These are phyloP conservation scores for Hemibagrus guttatus DNA, from an alignment of 2,797 vertebrate genomes.

Conservation along the genomic window DNA sequence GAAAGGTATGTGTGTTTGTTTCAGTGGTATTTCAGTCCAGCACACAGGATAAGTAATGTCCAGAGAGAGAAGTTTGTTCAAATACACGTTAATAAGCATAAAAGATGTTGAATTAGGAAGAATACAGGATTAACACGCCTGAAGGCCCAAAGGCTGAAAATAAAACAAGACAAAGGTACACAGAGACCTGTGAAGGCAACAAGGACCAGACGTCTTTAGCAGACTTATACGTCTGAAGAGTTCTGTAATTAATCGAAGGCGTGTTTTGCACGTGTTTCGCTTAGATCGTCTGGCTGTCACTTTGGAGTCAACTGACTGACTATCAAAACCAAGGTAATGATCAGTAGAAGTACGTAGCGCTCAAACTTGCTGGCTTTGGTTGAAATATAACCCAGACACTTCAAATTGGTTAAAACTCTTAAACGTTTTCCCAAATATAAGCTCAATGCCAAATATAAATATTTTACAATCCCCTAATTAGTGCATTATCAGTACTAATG, in stretches of 20 bases:
- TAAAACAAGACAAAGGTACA: not conserved
- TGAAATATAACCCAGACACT: not conserved
- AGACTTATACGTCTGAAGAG: not conserved
- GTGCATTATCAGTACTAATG: not conserved
- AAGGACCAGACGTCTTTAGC: not conserved
- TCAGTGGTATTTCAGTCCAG: not conserved
- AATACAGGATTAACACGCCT: not conserved
- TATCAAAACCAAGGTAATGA: not conserved
- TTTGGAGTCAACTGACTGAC: not conserved
- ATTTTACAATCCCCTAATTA: not conserved
- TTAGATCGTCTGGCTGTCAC: too few relatives aligned
- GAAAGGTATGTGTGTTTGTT: not conserved
- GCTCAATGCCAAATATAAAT: not conserved
- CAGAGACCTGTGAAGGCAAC: not conserved
- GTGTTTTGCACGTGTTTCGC: not conserved
- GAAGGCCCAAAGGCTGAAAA: not conserved
- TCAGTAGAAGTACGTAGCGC: not conserved
- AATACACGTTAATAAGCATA: too few relatives aligned
- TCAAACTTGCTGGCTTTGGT: not conserved
- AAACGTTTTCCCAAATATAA: not conserved
- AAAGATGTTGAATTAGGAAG: not conserved
- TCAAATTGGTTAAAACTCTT: not conserved
- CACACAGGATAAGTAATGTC: not conserved
- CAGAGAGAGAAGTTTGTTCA: not conserved
- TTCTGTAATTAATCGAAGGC: not conserved